Evolutionary conservation across 2,113 vertebrate genomes (phyloP).

Genomic region (Epinephelus cyanopodus): DNA sequence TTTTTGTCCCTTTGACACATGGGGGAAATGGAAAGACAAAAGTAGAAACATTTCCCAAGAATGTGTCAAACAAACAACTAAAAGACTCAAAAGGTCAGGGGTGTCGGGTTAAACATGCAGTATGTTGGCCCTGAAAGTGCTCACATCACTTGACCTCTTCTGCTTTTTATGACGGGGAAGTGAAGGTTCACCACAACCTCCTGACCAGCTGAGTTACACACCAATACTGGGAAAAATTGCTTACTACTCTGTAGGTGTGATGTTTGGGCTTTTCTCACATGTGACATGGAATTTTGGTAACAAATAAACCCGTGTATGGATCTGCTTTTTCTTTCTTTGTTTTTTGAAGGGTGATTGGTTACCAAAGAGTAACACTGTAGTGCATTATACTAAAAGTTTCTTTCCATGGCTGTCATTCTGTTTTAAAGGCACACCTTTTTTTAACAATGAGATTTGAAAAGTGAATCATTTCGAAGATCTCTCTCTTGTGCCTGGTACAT

Average conservation of each 20-base stretch:
- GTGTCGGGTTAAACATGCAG: not conserved
- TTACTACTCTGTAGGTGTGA: not conserved
- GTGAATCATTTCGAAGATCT: not conserved
- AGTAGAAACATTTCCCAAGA: constrained; percentile 32
- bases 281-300: constrained; percentile 39
- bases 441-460: not conserved
- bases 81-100: constrained; percentile 20
- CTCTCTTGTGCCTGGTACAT: not conserved
- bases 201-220: constrained; percentile 8
- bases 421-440: not conserved
- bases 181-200: constrained; percentile 31
- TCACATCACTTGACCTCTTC: constrained; percentile 53
- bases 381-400: not conserved
- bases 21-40: not conserved
- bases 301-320: not conserved
- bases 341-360: not conserved
- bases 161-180: constrained; percentile 64
- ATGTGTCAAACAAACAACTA: not conserved
- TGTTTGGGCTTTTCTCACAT: constrained; percentile 56
- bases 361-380: not conserved
- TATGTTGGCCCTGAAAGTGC: not conserved
- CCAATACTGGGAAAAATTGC: not conserved
- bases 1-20: not conserved
- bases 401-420: not conserved
- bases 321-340: not conserved